These are phyloP conservation scores for Corythaeola cristata DNA, from an alignment of 2,113 vertebrate species.

Conservation along the genomic window DNA sequence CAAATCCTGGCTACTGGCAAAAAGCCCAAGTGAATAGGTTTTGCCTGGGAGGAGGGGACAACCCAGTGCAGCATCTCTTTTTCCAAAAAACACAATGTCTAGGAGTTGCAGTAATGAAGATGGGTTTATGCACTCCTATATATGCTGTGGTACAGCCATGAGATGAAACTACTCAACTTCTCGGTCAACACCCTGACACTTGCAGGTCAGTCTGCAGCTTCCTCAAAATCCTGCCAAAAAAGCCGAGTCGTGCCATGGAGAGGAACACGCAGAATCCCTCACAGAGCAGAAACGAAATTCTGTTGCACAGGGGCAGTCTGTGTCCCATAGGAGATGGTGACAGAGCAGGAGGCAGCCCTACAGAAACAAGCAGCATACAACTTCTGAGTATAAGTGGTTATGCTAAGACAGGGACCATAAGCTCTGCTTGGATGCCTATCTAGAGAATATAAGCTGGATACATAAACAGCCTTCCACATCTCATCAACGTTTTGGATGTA, in stretches of 20 bases:
- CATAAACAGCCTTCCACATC: not conserved
- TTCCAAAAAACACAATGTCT: not conserved
- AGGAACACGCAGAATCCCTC: not conserved
- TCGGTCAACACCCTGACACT: not conserved
- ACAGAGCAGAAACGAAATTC: not conserved
- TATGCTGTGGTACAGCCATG: not conserved
- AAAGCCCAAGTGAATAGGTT: slow-evolving; percentile 43
- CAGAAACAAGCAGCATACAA: not conserved
- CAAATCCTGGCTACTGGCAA: slow-evolving; percentile 60
- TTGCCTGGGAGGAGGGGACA: not conserved
- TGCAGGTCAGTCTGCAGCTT: not conserved
- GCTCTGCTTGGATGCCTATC: not conserved
- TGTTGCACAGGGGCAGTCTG: not conserved
- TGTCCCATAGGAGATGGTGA: not conserved
- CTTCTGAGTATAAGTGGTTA: not conserved
- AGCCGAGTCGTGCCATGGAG: not conserved
- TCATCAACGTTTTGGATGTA: not conserved
- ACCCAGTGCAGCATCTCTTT: not conserved
- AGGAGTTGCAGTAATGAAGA: not conserved
- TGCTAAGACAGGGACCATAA: not conserved
- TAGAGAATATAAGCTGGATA: not conserved
- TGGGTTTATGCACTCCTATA: not conserved
- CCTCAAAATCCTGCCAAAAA: not conserved
- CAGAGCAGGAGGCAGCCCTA: not conserved
- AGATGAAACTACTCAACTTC: not conserved